Percentiles rank a stretch among this genome's conserved stretches.
Conservation (phyloP, 30 jellyfish, hydroid and myxozoan genomes). For the Turritopsis rubra region DNA sequence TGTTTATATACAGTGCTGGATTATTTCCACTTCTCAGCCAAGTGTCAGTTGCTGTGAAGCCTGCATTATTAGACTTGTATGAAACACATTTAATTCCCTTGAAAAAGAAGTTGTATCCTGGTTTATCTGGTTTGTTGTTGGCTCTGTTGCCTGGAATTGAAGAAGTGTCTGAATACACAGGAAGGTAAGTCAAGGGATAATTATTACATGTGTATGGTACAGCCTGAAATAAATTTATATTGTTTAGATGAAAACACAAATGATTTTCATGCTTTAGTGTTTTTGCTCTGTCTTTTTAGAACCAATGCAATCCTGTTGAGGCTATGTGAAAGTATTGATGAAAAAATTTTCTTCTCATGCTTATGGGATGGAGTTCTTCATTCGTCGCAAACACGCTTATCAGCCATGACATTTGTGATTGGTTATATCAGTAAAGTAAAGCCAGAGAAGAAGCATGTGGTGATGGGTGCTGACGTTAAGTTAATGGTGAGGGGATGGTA, state of each 20-base stretch:
- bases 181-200: conserved; percentile 42
- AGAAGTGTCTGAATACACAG: conserved; percentile 84
- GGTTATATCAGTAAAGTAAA: conserved; percentile 38
- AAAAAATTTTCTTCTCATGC: conserved; percentile 69
- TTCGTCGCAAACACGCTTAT: conserved; percentile 70
- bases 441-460: conserved; percentile 15
- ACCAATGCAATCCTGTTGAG: conserved; percentile 49
- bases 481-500: conserved; percentile 52
- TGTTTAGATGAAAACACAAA: too few relatives aligned
- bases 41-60: conserved; percentile 86
- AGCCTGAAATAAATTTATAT: too few relatives aligned
- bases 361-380: conserved; percentile 76
- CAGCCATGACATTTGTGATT: conserved; percentile 66
- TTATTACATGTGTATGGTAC: too few relatives aligned
- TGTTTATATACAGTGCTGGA: conserved; percentile 75
- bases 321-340: conserved; percentile 42
- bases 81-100: conserved; percentile 74
- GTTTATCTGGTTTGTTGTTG: conserved; percentile 71
- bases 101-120: conserved; percentile 61
- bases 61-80: conserved; percentile 62
- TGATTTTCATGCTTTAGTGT: too few relatives aligned
- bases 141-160: conserved; percentile 93
- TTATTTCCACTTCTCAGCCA: conserved; percentile 78
- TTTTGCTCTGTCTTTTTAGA: conserved; percentile 14
- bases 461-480: conserved; percentile 56